Base-by-base conservation (phyloP, 2,113 vertebrate genomes). In the Ciconia boyciana region DNA sequence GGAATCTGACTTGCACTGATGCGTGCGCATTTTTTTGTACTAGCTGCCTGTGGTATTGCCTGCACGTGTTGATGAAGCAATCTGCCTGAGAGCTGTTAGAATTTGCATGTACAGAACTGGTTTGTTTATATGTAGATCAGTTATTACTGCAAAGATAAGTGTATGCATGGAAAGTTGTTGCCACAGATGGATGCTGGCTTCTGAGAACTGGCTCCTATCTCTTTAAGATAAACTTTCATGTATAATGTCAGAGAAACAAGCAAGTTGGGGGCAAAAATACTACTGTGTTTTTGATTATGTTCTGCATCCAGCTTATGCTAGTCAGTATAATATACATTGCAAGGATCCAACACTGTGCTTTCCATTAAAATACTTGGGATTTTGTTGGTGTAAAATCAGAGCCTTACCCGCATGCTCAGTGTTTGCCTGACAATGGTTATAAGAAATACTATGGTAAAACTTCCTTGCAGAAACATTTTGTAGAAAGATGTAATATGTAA, bases 81-180 rank as follows among this genome's bases (percentile, higher is more conserved):
- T 90, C 82, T 95, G 66, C 66, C 91, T 44, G 78, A 93, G 78
- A 97, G 83, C 90, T 92, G 70, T 69, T 80, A 72, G 85, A 94
- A 90, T 92, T 92, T 95, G 79, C 93, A 69, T 92, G 87, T 82
- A 43, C 69, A 65, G 55, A 92, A 48, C 34, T 43, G 54, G 34
- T 89, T 93, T 94, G 88, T 95, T 90, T 95, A 80, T 68, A 81
- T 90, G 93, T 86, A 92, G 90, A 94, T 94, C 61, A 65, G 86
- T 82, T 93, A 70, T 76, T 87, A 48, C 48, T 78, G 88, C 22
- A 51, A 71, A 94, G 87, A 77, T 54, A 89, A 90, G 70, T 54
- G 34, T 44, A 29, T 46, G 43, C 43, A 5, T 87, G 48, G 72
- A 48, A 85, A 93, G 83, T 93, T 80, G 85, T 75, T 94, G n/a